A percentile compares a stretch with the other conserved stretches of the same genome.
Evolutionary conservation across 2,888 invertebrate genomes (phyloP).

Genomic region (Calephelis perditalis): DNA sequence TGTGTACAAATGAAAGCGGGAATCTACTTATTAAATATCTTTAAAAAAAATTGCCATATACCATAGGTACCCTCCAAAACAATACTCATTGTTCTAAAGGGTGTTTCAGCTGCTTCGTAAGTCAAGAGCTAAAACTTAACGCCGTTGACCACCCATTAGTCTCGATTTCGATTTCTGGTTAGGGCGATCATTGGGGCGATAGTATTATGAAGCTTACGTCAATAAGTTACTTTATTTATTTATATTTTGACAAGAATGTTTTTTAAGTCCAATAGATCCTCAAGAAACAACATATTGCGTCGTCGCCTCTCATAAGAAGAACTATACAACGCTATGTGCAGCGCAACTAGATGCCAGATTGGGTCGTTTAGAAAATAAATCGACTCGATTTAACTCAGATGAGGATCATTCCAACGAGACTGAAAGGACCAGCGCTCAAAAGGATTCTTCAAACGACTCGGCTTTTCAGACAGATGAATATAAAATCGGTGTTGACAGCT

Average conservation of each 20-base stretch:
- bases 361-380: slow-evolving; percentile 43
- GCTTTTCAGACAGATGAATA: slow-evolving; percentile 47
- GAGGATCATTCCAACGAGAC: slow-evolving; percentile 32
- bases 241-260: not conserved
- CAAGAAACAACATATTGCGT: slow-evolving; percentile 66
- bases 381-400: slow-evolving; percentile 37
- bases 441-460: not conserved
- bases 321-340: slow-evolving; percentile 66
- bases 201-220: no score
- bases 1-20: no score
- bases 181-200: no score
- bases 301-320: slow-evolving; percentile 58
- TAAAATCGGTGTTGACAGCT: slow-evolving; percentile 43
- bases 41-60: no score
- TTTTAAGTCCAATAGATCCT: slow-evolving; percentile 63
- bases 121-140: no score
- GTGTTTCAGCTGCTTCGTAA: no score
- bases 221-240: no score
- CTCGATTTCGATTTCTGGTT: no score
- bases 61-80: no score
- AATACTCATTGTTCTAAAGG: no score
- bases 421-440: slow-evolving; percentile 26
- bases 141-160: no score
- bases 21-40: no score
- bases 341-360: slow-evolving; percentile 56